Evolutionary conservation across 2,888 invertebrate genomes (phyloP).

Genomic region (Lycophotia porphyrea): DNA sequence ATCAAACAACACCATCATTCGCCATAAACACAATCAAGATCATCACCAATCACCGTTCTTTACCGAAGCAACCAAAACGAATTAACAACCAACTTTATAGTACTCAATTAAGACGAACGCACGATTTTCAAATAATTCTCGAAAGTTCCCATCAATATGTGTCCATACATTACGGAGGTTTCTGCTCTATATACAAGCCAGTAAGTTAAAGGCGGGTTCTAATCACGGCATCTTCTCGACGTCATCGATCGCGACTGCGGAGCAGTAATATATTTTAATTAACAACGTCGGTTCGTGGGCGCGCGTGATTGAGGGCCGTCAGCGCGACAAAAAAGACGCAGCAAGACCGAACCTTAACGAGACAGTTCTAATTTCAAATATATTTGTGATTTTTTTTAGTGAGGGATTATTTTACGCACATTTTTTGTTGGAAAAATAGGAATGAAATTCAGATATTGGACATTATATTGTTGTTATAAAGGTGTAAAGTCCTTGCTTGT

Average conservation of each 20-base stretch:
- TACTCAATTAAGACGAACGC: slow-evolving; percentile 54
- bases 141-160: slow-evolving; percentile 57
- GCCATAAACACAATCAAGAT: slow-evolving; percentile 33
- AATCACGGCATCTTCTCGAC: slow-evolving; percentile 72
- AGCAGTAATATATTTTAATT: slow-evolving; percentile 81
- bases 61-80: slow-evolving; percentile 36
- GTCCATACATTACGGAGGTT: slow-evolving; percentile 53
- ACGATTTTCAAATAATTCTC: slow-evolving; percentile 60
- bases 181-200: slow-evolving; percentile 59
- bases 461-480: not conserved
- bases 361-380: slow-evolving; percentile 65
- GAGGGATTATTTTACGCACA: slow-evolving; percentile 41
- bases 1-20: slow-evolving; percentile 19
- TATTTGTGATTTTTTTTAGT: slow-evolving; percentile 58
- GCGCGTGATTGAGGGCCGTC: slow-evolving; percentile 75
- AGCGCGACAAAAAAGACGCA: slow-evolving; percentile 72
- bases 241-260: slow-evolving; percentile 71
- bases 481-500: not conserved
- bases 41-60: slow-evolving; percentile 53
- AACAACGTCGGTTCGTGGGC: slow-evolving; percentile 74
- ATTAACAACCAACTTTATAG: slow-evolving; percentile 45
- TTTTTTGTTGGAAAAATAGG: not conserved
- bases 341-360: slow-evolving; percentile 69
- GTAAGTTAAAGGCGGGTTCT: slow-evolving; percentile 63
- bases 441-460: not conserved